Base-by-base conservation (phyloP, 1,140 invertebrate genomes). In the Melanaphis sacchari region DNA sequence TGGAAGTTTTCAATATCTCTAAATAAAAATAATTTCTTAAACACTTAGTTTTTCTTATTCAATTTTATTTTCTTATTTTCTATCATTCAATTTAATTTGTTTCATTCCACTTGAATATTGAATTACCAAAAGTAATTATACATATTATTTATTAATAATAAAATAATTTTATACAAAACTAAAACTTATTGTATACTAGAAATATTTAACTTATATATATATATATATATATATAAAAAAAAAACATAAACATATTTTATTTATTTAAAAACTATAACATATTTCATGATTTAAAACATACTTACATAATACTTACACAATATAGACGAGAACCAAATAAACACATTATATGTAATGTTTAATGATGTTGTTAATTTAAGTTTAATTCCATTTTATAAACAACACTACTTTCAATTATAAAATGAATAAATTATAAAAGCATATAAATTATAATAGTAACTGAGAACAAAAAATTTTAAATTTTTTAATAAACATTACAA, bases 301-400 rank as follows among this genome's bases (percentile, higher is more conserved):
- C 59, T 76, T 76, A 76, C 59, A 76, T n/a, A 76, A 76, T 76
- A 76, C 59, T 76, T 76, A 76, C 59, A 76, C n/a, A 76, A 76
- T n/a, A 76, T 36, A 76, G 59, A 76, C 15, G 59, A 76, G 59
- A 76, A 76, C 59, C 59, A 76, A 76, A 76, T 76, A 36, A 76
- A 76, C 59, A 76, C n/a, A 76, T 76, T 76, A n/a, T n/a, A 76
- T 76, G 59, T n/a, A 36, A 76, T 76, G 59, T 76, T 76, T 76
- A 76, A 76, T 76, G 59, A n/a, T 76, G 59, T 76, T 36, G 59
- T 76, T n/a, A 76, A 76, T 76, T 15, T 76, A 76, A 76, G 59
- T n/a, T n/a, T 76, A 18, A 76, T 18, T 76, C 15, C 59, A n/a
- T 76, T 18, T 76, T n/a, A n/a, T 18, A 76, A n/a, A 76, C 4